Evolutionary conservation across 2,797 vertebrate genomes (phyloP).

Genomic region (Helostoma temminkii): DNA sequence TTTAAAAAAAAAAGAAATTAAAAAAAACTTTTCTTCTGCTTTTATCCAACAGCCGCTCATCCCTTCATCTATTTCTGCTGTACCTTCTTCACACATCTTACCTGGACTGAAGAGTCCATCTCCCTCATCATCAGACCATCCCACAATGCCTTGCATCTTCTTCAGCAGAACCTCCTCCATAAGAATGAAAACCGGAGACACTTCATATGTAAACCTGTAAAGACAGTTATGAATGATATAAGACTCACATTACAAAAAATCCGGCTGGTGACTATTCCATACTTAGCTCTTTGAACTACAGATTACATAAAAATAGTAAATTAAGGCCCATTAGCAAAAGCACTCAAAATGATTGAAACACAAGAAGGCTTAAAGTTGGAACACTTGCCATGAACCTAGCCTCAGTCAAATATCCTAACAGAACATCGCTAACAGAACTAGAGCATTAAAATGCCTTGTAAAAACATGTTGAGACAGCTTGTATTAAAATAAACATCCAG

Average conservation of each 20-base stretch:
- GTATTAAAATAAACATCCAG: too few relatives aligned
- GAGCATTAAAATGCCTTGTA: too few relatives aligned
- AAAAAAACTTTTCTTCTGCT: background rate
- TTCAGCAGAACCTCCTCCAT: slow-evolving; percentile 82
- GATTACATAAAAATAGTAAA: too few relatives aligned
- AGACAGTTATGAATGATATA: background rate
- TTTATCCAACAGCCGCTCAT: background rate
- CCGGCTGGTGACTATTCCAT: background rate
- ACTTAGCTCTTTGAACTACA: background rate
- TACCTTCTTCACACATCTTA: slow-evolving; percentile 42
- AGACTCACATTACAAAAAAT: background rate
- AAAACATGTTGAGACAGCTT: too few relatives aligned
- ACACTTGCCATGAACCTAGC: too few relatives aligned
- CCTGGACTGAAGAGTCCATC: slow-evolving; percentile 84
- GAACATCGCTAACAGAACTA: too few relatives aligned
- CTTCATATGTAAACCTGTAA: slow-evolving; percentile 84
- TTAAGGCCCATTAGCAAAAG: too few relatives aligned
- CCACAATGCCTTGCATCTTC: slow-evolving; percentile 84
- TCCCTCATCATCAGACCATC: slow-evolving; percentile 74
- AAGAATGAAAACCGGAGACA: slow-evolving; percentile 80
- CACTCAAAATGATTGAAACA: too few relatives aligned
- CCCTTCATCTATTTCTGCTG: background rate
- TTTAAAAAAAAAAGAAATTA: too few relatives aligned
- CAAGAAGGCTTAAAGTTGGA: too few relatives aligned
- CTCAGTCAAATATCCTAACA: too few relatives aligned